Base-by-base conservation (phyloP, 2,113 vertebrate species). In the Nesogale talazaci region DNA sequence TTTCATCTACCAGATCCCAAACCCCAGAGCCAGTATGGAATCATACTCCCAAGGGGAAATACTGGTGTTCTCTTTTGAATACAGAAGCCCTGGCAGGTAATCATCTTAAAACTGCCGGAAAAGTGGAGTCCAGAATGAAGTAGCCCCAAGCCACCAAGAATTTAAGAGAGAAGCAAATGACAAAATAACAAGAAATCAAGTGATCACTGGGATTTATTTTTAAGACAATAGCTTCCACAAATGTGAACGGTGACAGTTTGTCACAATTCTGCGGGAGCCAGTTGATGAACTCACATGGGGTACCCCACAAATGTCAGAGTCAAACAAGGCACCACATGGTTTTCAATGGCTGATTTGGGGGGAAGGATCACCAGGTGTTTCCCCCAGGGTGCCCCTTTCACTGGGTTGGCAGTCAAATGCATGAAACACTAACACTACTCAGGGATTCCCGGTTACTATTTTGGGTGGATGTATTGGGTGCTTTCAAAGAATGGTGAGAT, bases 1-100 rank as follows among this genome's bases (percentile, higher is more conserved):
- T 90, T 88, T 94, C 65, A 85, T 63, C 46, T 88, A 57, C 31
- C 79, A 87, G n/a, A 76, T n/a, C 59, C 76, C 76, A 89, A 86
- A 76, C 20, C 10, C 42, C n/a, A 8, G 3, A 57, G 3, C 6
- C 29, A 67, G 38, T 42, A 27, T 46, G 56, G 36, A 89, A 57
- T 86, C 52, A 86, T 80, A 93, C 79, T 77, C 14, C 67, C 29
- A 17, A 4, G 12, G 31, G 61, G 59, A 89, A 65, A 20, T 83
- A 4, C 40, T 69, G 4, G 4, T 70, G 42, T 7, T 42, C 36
- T 81, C 70, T 82, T 42, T 84, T 52, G 34, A 83, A 83, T 76
- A 36, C 25, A 80, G 70, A 79, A 70, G 29, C 67, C 42, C 57
- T 42, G 23, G 46, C 40, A 75, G 10, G 69, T 88, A 56, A 83